Base-by-base conservation (phyloP, 2,888 invertebrate genomes). In the Pseudanteris insignis region DNA sequence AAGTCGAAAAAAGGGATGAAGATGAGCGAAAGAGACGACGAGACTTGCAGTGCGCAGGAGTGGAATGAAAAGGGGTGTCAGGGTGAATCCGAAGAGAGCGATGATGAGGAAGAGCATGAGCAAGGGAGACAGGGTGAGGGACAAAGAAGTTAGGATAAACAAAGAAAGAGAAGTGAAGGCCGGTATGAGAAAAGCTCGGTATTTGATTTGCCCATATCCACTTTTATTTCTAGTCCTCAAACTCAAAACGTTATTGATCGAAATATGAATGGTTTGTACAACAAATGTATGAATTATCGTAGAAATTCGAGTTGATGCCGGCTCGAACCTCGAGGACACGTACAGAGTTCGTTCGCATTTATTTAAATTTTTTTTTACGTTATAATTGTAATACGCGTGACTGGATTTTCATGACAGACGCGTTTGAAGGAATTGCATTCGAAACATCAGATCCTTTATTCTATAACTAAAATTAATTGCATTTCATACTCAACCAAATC, bases 181-280 rank as follows among this genome's bases (percentile, higher is more conserved):
- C n/a, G 5, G 29, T 32, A 13, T 14, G 11, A 38, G 40, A 36
- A 15, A 28, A 30, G 21, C 10, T 15, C 8, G 28, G 34, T 41
- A 28, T 55, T 55, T 47, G 55, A 47, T 47, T 55, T 55, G 40
- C 55, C 55, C 41, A 40, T 47, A 55, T 55, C 55, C 37, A 41
- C 47, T 38, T 38, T 46, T 44, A 46, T 55, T 55, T 55, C 40
- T 46, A 40, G 44, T 32, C 37, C 11, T 40, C 40, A 34, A 47
- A 55, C 38, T 40, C 46, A 55, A 55, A 55, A 55, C 46, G 46
- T 33, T 46, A 55, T 55, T 40, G 54, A 55, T 55, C 40, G 54
- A 40, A 47, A 46, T 46, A 55, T 47, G 54, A 54, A 54, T 54
- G 38, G 37, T 46, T 46, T 30, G 44, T 44, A 53, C 54, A 54